A percentile compares a stretch with the other conserved stretches of the same genome.
Evolutionary conservation across 2,113 vertebrate species (phyloP).

Genomic region (Chlorocebus sabaeus): DNA sequence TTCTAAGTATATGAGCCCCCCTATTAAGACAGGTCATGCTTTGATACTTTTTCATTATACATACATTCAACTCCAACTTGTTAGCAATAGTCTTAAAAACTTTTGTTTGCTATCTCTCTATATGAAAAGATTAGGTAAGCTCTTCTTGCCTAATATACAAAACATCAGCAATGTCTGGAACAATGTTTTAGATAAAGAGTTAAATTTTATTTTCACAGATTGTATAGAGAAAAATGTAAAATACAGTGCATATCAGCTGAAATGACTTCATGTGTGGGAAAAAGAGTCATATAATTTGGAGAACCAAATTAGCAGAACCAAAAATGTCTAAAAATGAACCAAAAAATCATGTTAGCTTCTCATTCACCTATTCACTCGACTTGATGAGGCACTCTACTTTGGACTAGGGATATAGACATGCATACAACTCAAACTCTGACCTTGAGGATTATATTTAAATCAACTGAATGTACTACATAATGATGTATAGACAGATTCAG

Average conservation of each 20-base stretch:
- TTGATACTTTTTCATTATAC: not conserved
- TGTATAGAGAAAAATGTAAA: not conserved
- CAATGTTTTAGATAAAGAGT: too few species aligned
- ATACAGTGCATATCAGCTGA: not conserved
- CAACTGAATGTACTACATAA: not conserved
- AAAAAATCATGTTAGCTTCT: not conserved
- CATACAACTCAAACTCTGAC: not conserved
- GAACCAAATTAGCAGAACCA: not conserved
- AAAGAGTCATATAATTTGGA: not conserved
- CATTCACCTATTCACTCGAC: not conserved
- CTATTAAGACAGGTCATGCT: not conserved
- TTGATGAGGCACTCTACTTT: not conserved
- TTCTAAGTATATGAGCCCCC: not conserved
- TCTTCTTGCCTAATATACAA: too few species aligned
- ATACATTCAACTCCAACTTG: not conserved
- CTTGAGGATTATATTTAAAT: not conserved
- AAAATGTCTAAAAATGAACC: not conserved
- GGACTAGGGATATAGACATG: not conserved
- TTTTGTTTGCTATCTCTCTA: not conserved
- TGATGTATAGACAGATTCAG: not conserved
- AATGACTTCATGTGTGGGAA: not conserved
- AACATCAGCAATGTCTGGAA: too few species aligned
- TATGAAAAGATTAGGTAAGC: not conserved
- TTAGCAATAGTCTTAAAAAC: not conserved
- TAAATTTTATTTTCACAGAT: not conserved